Evolutionary conservation across 2,113 vertebrate species (phyloP).

Genomic region (Gadus chalcogrammus): DNA sequence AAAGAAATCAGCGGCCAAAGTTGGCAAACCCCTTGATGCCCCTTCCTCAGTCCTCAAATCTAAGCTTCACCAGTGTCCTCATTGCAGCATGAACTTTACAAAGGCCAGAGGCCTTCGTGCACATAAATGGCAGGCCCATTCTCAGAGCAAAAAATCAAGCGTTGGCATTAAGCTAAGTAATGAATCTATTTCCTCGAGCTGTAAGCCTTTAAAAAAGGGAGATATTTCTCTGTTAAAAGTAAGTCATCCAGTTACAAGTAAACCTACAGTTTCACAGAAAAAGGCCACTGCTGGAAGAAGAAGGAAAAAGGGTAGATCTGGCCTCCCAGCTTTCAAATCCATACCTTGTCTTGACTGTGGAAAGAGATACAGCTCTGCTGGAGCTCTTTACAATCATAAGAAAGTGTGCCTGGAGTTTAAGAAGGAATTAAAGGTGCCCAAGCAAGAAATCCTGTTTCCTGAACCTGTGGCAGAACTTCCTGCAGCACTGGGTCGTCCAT

Average conservation of each 20-base stretch:
- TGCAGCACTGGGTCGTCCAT: slow-evolving; percentile 4
- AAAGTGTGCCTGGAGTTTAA: slow-evolving; percentile 29
- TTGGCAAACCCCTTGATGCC: not conserved
- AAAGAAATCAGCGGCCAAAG: not conserved
- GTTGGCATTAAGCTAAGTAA: not conserved
- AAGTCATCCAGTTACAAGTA: not conserved
- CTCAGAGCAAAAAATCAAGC: slow-evolving; percentile 27
- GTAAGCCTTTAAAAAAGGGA: not conserved
- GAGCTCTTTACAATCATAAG: slow-evolving; percentile 40
- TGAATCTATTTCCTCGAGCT: not conserved
- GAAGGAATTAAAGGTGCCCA: slow-evolving; percentile 5
- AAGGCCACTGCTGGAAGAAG: not conserved
- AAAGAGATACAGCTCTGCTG: slow-evolving; percentile 41
- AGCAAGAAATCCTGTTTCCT: slow-evolving; percentile 26
- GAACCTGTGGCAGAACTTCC: slow-evolving; percentile 32
- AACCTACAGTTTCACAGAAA: not conserved
- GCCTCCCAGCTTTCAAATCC: slow-evolving; percentile 17
- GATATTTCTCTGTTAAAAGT: not conserved
- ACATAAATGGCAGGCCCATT: slow-evolving; percentile 72
- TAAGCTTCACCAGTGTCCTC: slow-evolving; percentile 55
- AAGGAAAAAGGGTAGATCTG: slow-evolving; percentile 3
- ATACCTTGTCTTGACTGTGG: slow-evolving; percentile 38
- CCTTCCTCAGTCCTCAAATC: slow-evolving; percentile 18
- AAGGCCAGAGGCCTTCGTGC: slow-evolving; percentile 67
- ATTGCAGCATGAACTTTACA: slow-evolving; percentile 63